Evolutionary conservation across 2,113 vertebrate species (phyloP).

Genomic region (Riparia riparia): DNA sequence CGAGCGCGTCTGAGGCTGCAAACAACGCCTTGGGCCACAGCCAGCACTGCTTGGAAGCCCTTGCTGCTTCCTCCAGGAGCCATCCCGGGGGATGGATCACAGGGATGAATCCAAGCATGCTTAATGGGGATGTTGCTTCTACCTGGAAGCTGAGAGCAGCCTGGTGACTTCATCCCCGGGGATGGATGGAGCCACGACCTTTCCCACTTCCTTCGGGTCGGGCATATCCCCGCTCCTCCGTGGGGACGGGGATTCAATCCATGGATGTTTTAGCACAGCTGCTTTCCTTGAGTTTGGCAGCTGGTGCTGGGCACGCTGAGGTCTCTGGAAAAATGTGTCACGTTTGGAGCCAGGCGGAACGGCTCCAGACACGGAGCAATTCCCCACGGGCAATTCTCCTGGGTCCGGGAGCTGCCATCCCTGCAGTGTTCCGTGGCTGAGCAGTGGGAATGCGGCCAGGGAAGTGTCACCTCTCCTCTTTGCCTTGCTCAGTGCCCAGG

Average conservation of each 20-base stretch:
- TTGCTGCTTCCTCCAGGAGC: neutral
- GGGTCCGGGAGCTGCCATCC: neutral
- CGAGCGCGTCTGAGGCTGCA: neutral
- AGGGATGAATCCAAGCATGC: fast-evolving
- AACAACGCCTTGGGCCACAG: neutral
- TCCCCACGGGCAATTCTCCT: neutral
- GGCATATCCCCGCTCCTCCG: fast-evolving
- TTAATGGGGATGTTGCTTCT: neutral
- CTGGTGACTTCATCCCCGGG: neutral
- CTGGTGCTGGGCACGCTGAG: neutral
- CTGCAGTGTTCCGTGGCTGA: fast-evolving
- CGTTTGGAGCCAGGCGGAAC: neutral
- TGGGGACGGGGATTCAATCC: fast-evolving
- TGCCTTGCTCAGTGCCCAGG: neutral
- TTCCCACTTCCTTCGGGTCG: fast-evolving
- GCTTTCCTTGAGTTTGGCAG: neutral
- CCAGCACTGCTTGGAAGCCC: neutral
- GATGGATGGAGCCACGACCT: neutral
- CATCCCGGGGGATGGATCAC: neutral
- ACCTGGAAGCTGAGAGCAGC: neutral
- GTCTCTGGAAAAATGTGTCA: neutral
- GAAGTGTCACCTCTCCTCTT: neutral
- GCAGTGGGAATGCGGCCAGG: neutral
- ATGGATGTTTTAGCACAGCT: fast-evolving
- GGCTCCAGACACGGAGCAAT: neutral